A percentile compares a stretch with the other conserved stretches of the same genome.
Conservation (phyloP, 2,797 vertebrate species). For the Aulostomus chinensis region DNA sequence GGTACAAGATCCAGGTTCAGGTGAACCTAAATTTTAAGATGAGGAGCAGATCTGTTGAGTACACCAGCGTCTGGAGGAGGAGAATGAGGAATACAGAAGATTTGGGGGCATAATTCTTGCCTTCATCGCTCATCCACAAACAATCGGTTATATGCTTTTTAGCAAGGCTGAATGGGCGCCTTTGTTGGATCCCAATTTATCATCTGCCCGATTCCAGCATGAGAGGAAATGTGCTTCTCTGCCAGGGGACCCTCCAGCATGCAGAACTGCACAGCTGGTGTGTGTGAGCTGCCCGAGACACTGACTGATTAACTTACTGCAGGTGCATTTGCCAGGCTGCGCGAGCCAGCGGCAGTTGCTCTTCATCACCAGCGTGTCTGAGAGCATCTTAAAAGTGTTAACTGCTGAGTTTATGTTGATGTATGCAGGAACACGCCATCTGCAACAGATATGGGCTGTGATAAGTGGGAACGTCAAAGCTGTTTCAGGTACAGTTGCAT, state of each 20-base stretch:
- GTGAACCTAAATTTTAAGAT: too few species aligned
- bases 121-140: too few species aligned
- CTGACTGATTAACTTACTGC: slow-evolving; percentile 67
- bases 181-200: slow-evolving; percentile 63
- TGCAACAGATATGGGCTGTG: slow-evolving; percentile 4
- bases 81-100: too few species aligned
- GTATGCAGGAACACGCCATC: slow-evolving; percentile 3
- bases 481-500: neutral
- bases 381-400: slow-evolving; percentile 19
- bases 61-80: too few species aligned
- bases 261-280: slow-evolving; percentile 58
- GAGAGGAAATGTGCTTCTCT: too few species aligned
- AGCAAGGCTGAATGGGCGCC: too few species aligned
- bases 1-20: too few species aligned
- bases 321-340: slow-evolving; percentile 53
- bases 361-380: slow-evolving; percentile 35
- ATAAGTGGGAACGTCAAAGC: slow-evolving; percentile 8
- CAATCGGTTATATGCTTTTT: too few species aligned
- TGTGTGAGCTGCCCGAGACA: slow-evolving; percentile 54
- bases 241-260: slow-evolving; percentile 44
- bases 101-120: too few species aligned
- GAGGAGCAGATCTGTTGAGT: too few species aligned
- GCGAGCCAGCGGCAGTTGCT: slow-evolving; percentile 36
- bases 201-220: too few species aligned
- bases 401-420: slow-evolving; percentile 21